These are phyloP conservation scores for Silurus meridionalis DNA, from an alignment of 2,113 vertebrate genomes.

Conservation along the genomic window DNA sequence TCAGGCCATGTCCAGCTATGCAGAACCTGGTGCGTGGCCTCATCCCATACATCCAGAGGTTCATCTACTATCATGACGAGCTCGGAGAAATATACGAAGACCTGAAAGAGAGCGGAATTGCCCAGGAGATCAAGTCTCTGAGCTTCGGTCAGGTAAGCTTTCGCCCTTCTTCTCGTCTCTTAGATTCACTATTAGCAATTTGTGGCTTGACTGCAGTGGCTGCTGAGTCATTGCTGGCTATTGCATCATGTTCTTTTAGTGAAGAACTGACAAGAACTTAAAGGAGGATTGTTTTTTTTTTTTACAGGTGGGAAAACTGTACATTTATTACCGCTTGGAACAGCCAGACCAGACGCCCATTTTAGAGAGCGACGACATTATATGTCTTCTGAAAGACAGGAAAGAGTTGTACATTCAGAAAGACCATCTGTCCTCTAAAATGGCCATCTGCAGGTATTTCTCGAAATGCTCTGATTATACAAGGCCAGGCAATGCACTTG, in stretches of 20 bases:
- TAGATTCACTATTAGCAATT: not conserved
- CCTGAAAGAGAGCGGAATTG: constrained; percentile 62
- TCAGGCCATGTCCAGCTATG: constrained; percentile 65
- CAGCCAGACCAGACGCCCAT: constrained; percentile 48
- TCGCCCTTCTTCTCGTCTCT: not conserved
- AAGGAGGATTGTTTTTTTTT: constrained; percentile 14
- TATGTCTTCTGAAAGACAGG: constrained; percentile 72
- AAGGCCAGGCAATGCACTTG: too few species aligned
- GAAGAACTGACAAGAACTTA: constrained; percentile 3
- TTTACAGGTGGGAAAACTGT: constrained; percentile 74
- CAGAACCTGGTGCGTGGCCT: constrained; percentile 68
- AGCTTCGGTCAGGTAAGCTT: constrained; percentile 68
- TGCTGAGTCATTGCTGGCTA: constrained; percentile 36
- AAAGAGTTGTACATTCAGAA: constrained; percentile 77
- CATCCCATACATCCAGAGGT: constrained; percentile 74
- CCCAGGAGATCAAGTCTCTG: constrained; percentile 62
- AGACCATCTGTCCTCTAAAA: constrained; percentile 64
- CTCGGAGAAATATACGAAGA: constrained; percentile 61
- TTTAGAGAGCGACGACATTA: constrained; percentile 67
- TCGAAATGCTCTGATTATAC: not conserved
- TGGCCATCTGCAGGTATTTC: constrained; percentile 75
- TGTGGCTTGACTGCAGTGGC: not conserved
- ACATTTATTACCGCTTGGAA: constrained; percentile 70
- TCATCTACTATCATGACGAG: constrained; percentile 69
- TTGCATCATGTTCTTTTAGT: constrained; percentile 46